Evolutionary conservation across 2,797 vertebrate genomes (phyloP).

Genomic region (Amblyopsis hoosieri): DNA sequence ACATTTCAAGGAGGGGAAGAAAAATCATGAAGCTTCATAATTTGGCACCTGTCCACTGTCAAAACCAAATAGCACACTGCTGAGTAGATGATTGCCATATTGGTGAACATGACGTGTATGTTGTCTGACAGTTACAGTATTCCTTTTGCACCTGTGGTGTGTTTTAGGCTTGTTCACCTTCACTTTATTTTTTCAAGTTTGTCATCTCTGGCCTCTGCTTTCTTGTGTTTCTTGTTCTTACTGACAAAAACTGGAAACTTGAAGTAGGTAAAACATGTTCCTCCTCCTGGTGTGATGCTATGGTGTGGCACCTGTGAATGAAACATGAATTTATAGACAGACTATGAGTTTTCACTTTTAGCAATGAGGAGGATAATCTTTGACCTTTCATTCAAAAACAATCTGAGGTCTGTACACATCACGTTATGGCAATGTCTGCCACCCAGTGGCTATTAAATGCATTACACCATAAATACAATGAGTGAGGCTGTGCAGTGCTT

Average conservation of each 20-base stretch:
- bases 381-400: background rate
- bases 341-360: conserved; percentile 26
- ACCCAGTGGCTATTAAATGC: conserved; percentile 55
- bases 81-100: conserved; percentile 7
- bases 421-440: conserved; percentile 63
- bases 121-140: background rate
- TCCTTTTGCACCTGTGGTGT: background rate
- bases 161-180: background rate
- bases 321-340: conserved; percentile 28
- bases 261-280: conserved; percentile 16
- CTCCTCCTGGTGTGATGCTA: conserved; percentile 24
- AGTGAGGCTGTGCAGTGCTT: background rate
- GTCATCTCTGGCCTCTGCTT: conserved; percentile 29
- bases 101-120: background rate
- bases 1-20: background rate
- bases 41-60: too few relatives aligned
- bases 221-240: conserved; percentile 27
- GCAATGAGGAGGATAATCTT: background rate
- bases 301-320: conserved; percentile 49
- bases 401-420: conserved; percentile 20
- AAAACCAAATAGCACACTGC: too few relatives aligned
- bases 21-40: too few relatives aligned
- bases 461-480: conserved; percentile 40
- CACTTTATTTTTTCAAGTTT: conserved; percentile 4
- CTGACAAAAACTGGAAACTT: conserved; percentile 17